Conservation (phyloP, 2,113 vertebrate genomes). For the Mellivora capensis region DNA sequence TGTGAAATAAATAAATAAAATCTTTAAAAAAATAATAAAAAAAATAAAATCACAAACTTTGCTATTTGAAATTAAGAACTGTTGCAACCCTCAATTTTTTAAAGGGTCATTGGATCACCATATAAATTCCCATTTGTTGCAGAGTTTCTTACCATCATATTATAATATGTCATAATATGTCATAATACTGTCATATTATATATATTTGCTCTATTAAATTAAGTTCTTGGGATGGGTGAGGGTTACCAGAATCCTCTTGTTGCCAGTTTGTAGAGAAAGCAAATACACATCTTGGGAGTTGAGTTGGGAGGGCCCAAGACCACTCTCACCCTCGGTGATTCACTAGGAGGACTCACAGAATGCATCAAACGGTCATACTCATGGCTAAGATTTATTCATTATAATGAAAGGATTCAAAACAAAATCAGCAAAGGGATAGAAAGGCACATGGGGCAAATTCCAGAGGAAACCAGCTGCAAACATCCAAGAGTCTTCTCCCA, state of each 20-base stretch:
- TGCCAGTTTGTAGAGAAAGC: not conserved
- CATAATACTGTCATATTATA: no score
- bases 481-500: not conserved
- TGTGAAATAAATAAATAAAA: no score
- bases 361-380: not conserved
- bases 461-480: not conserved
- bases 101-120: not conserved
- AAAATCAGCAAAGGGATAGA: not conserved
- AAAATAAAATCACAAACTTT: not conserved
- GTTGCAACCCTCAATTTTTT: not conserved
- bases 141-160: not conserved
- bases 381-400: not conserved
- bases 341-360: not conserved
- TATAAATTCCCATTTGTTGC: not conserved
- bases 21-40: no score
- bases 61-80: not conserved
- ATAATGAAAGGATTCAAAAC: not conserved
- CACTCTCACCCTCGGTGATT: not conserved
- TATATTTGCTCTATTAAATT: not conserved
- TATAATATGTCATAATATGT: no score
- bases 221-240: not conserved
- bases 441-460: not conserved
- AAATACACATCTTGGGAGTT: not conserved
- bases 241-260: not conserved
- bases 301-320: not conserved